Evolutionary conservation across 2,888 invertebrate genomes (phyloP).

Genomic region (Nemurella pictetii): DNA sequence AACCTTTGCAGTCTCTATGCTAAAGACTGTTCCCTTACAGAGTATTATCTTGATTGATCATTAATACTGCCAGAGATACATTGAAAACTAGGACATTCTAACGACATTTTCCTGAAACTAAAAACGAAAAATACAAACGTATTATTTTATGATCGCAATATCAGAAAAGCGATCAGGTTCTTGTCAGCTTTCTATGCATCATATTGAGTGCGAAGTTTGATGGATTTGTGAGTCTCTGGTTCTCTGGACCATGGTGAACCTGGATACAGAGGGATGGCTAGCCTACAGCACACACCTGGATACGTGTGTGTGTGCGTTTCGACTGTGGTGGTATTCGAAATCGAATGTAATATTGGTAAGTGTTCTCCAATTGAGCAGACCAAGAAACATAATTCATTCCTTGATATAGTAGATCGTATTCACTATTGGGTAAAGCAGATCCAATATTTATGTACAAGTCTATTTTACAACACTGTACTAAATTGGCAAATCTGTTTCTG

Average conservation of each 20-base stretch:
- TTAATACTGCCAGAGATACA: neutral
- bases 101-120: neutral
- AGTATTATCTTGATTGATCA: neutral
- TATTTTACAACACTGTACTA: neutral
- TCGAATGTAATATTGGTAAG: slow-evolving; percentile 13
- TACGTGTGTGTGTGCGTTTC: neutral
- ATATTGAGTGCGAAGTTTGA: neutral
- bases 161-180: neutral
- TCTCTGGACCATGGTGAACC: neutral
- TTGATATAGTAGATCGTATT: neutral
- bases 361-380: slow-evolving; percentile 3
- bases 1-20: neutral
- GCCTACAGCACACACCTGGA: neutral
- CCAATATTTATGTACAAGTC: neutral
- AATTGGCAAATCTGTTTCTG: neutral
- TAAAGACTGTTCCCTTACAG: neutral
- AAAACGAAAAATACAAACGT: neutral
- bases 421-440: neutral
- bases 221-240: neutral
- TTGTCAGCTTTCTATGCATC: neutral
- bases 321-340: neutral
- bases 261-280: neutral
- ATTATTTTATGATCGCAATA: neutral
- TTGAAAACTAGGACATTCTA: neutral
- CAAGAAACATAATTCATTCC: slow-evolving; percentile 12